Evolutionary conservation across 1,140 invertebrate species (phyloP).

Genomic region (Melitaea cinxia): DNA sequence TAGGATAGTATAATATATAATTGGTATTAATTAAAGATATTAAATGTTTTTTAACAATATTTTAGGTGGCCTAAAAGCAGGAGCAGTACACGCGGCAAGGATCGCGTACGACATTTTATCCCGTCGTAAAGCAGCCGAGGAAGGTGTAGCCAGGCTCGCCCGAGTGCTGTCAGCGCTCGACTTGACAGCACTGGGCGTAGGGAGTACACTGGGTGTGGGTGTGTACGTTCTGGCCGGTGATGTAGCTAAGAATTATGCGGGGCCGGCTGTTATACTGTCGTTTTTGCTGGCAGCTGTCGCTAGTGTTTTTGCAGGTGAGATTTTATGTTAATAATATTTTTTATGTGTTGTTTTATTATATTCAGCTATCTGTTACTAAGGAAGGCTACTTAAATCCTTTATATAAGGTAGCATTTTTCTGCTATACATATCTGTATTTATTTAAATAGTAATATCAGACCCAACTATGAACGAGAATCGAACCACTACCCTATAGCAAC

Average conservation of each 20-base stretch:
- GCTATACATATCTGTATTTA: too few relatives aligned
- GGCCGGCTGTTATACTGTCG: conserved; percentile 91
- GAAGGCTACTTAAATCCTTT: too few relatives aligned
- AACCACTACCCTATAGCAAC: too few relatives aligned
- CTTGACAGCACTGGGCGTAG: conserved; percentile 90
- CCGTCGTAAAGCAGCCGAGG: conserved; percentile 77
- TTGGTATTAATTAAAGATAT: neutral
- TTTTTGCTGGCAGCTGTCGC: conserved; percentile 93
- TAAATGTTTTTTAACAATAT: neutral
- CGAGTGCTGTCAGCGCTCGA: conserved; percentile 88
- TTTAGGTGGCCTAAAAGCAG: conserved; percentile 66
- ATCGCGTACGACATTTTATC: conserved; percentile 75
- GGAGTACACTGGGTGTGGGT: conserved; percentile 93
- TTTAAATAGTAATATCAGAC: too few relatives aligned
- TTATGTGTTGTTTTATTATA: too few relatives aligned
- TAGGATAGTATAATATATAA: neutral
- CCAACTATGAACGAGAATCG: too few relatives aligned
- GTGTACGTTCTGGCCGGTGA: conserved; percentile 94
- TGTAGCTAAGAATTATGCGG: conserved; percentile 90
- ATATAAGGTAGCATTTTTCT: too few relatives aligned
- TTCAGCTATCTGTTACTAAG: too few relatives aligned
- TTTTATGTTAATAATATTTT: neutral
- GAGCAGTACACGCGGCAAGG: conserved; percentile 48
- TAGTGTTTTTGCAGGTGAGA: conserved; percentile 90
- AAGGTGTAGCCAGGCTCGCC: conserved; percentile 82